These are phyloP conservation scores for Heteromormyrus szaboi DNA, from an alignment of 2,797 vertebrate species.

Conservation along the genomic window DNA sequence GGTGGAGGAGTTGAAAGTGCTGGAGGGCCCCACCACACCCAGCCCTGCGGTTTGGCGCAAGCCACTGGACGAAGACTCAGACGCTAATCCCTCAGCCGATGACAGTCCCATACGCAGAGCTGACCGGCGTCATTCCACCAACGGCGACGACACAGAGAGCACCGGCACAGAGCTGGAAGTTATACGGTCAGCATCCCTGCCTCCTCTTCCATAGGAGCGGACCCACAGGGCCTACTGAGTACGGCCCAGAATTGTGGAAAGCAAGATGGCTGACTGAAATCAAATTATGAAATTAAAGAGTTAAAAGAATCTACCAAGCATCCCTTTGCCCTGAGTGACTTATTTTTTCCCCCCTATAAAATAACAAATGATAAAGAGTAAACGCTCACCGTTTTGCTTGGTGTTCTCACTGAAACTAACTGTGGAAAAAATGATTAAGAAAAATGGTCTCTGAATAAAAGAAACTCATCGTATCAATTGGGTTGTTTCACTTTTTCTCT, in stretches of 20 bases:
- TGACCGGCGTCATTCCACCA: conserved; percentile 41
- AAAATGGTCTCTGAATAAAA: not conserved
- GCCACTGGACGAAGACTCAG: conserved; percentile 81
- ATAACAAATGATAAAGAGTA: not conserved
- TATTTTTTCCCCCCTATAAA: not conserved
- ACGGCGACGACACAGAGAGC: conserved; percentile 57
- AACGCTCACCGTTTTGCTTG: not conserved
- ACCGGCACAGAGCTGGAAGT: conserved; percentile 79
- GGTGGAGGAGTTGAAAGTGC: conserved; percentile 16
- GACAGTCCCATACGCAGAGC: conserved; percentile 75
- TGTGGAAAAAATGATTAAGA: not conserved
- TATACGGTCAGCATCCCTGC: conserved; percentile 71
- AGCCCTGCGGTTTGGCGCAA: conserved; percentile 81
- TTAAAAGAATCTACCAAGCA: not conserved
- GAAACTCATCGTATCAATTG: not conserved
- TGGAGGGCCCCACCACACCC: conserved; percentile 35
- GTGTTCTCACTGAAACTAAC: not conserved
- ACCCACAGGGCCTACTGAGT: not conserved
- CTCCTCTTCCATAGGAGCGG: not conserved
- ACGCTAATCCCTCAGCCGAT: conserved; percentile 73
- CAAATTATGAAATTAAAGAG: not conserved
- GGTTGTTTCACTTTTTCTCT: not conserved
- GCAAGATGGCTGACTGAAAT: not conserved
- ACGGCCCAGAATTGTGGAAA: not conserved
- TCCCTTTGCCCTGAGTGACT: not conserved